Evolutionary conservation across 2,888 invertebrate species (phyloP).

Genomic region (Chirona hameri): DNA sequence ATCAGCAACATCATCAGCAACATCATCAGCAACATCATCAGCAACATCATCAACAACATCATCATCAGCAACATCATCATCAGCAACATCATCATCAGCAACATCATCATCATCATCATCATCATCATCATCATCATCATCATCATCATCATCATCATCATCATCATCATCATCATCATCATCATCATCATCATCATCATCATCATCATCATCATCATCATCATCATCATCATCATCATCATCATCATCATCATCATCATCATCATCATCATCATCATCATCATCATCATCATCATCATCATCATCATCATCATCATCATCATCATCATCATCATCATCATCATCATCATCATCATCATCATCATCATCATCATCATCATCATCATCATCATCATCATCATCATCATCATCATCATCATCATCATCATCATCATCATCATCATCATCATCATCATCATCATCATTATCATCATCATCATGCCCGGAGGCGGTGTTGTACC

Average conservation of each 20-base stretch:
- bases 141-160: conserved; percentile 22
- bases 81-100: too few relatives aligned
- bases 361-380: conserved; percentile 22
- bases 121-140: conserved; percentile 26
- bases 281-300: conserved; percentile 22
- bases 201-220: conserved; percentile 3
- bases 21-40: too few relatives aligned
- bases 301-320: conserved; percentile 22
- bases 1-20: too few relatives aligned
- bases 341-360: conserved; percentile 22
- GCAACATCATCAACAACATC: too few relatives aligned
- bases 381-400: conserved; percentile 22
- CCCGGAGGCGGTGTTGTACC: background rate
- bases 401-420: conserved; percentile 22
- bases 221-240: conserved; percentile 25
- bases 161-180: conserved; percentile 23
- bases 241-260: conserved; percentile 14
- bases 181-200: conserved; percentile 13
- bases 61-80: too few relatives aligned
- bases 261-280: conserved; percentile 22
- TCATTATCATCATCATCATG: conserved; percentile 11
- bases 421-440: conserved; percentile 22
- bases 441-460: conserved; percentile 22
- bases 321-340: conserved; percentile 23
- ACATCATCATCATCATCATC: too few relatives aligned